Percentiles rank a stretch among this genome's conserved stretches.
phyloP scores from a whole-genome alignment of 2,113 vertebrate genomes.

The Aptenodytes forsteri region DNA sequence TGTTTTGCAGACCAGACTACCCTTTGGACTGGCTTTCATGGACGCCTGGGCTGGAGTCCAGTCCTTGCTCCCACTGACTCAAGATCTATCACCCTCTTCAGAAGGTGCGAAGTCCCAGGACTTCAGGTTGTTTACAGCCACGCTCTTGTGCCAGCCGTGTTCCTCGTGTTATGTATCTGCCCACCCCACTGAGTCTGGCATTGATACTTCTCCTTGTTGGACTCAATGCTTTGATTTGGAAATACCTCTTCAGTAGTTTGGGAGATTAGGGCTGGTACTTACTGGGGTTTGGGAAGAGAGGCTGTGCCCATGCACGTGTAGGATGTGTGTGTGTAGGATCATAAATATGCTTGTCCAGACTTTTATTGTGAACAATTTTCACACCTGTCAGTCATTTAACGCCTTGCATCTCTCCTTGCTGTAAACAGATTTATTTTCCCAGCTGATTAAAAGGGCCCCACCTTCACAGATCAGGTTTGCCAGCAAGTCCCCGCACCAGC shows the following conservation, averaged over 20 bases:
- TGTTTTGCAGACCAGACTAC: neutral
- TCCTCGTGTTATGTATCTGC: neutral
- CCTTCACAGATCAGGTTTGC: neutral
- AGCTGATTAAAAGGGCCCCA: neutral
- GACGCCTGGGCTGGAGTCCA: neutral
- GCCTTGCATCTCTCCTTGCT: neutral
- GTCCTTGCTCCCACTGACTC: neutral
- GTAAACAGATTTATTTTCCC: neutral
- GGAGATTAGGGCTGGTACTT: neutral
- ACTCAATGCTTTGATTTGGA: neutral
- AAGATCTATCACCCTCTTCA: neutral
- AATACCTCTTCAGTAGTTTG: neutral
- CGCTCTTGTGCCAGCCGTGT: rapidly evolving
- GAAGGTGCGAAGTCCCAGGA: neutral
- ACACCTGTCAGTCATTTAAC: neutral
- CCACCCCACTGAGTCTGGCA: rapidly evolving
- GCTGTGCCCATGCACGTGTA: rapidly evolving
- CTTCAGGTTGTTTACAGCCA: neutral
- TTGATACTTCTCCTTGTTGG: neutral
- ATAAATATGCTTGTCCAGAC: rapidly evolving
- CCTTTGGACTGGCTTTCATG: neutral
- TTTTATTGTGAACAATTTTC: neutral
- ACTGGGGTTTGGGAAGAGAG: neutral
- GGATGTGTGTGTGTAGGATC: neutral
- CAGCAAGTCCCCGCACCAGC: neutral